Conservation (phyloP, 2,888 invertebrate species). For the Diaphora mendica region DNA sequence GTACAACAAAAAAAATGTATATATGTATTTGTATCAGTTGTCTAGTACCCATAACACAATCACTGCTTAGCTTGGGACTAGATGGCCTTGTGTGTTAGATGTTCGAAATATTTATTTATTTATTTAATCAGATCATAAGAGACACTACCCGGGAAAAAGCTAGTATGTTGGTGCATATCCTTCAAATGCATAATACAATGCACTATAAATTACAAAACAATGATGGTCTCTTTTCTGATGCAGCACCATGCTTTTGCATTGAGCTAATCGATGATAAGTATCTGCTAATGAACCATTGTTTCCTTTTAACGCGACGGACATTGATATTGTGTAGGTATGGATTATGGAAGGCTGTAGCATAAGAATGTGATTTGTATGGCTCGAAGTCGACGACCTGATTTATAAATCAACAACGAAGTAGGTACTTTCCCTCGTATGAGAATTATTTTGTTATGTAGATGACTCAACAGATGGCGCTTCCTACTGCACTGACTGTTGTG, state of each 20-base stretch:
- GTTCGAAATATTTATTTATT: too few relatives aligned
- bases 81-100: too few relatives aligned
- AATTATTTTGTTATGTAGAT: too few relatives aligned
- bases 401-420: conserved; percentile 28
- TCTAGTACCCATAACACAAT: too few relatives aligned
- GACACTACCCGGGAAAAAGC: background rate
- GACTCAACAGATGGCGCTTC: too few relatives aligned
- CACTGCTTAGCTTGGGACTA: too few relatives aligned
- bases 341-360: conserved; percentile 15
- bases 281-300: conserved; percentile 53
- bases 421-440: conserved; percentile 3
- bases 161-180: background rate
- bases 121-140: too few relatives aligned
- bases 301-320: conserved; percentile 10
- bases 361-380: conserved; percentile 26
- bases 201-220: conserved; percentile 25
- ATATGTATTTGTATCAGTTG: too few relatives aligned
- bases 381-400: conserved; percentile 19
- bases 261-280: conserved; percentile 44
- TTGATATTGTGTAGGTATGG: background rate
- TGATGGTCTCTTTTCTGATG: conserved; percentile 10
- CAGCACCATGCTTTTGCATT: conserved; percentile 26
- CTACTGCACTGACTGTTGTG: too few relatives aligned
- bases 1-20: too few relatives aligned
- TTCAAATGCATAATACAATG: conserved; percentile 29